A percentile compares a stretch with the other conserved stretches of the same genome.
Conservation (phyloP, 2,113 vertebrate species). For the Beaufortia kweichowensis region DNA sequence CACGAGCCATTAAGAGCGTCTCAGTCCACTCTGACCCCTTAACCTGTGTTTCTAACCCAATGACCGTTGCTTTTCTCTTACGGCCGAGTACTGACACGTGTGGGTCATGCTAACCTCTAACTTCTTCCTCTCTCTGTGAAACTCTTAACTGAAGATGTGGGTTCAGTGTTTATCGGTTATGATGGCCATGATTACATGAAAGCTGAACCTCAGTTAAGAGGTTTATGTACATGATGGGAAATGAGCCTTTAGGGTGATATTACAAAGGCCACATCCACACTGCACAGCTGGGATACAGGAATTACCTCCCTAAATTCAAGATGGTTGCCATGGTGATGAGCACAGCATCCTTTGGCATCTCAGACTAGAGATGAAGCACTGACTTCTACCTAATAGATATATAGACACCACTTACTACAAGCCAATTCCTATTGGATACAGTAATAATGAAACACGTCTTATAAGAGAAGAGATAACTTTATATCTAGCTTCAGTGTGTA, state of each 20-base stretch:
- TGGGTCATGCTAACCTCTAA: conserved; percentile 25
- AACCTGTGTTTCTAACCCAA: conserved; percentile 44
- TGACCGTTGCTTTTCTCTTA: conserved; percentile 36
- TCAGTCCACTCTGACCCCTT: background rate
- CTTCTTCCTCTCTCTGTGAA: conserved; percentile 32
- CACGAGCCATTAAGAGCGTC: conserved; percentile 37
- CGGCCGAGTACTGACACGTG: conserved; percentile 12
- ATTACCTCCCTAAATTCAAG: background rate
- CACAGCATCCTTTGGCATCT: background rate
- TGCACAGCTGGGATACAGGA: background rate
- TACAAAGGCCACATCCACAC: conserved; percentile 15
- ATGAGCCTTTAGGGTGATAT: background rate
- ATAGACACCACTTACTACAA: too few relatives aligned
- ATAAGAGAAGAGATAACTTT: too few relatives aligned
- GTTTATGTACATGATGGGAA: background rate
- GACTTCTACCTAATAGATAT: too few relatives aligned
- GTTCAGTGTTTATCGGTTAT: conserved; percentile 22
- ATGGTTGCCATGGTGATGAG: background rate
- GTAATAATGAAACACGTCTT: too few relatives aligned
- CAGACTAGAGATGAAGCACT: too few relatives aligned
- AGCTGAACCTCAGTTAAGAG: conserved; percentile 7
- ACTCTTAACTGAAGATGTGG: conserved; percentile 37
- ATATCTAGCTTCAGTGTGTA: background rate
- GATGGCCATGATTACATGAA: background rate
- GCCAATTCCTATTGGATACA: too few relatives aligned